Conservation (phyloP, 2,888 invertebrate genomes). For the Mythimna loreyi region DNA sequence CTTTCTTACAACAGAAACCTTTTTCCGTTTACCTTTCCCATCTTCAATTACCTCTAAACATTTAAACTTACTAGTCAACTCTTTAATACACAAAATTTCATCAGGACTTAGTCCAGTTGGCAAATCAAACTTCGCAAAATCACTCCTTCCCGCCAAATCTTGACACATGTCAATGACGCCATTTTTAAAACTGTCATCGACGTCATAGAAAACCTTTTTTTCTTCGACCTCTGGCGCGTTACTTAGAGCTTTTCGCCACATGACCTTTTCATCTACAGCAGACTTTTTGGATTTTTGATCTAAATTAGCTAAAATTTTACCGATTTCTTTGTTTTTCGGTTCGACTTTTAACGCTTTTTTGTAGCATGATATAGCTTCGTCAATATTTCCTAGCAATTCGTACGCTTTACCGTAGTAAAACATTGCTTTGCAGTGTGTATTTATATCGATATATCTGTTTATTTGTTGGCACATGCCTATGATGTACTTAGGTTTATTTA, state of each 20-base stretch:
- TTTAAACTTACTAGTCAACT: slow-evolving; percentile 73
- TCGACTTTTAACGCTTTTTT: slow-evolving; percentile 84
- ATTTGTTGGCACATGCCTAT: slow-evolving; percentile 81
- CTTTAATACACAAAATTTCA: slow-evolving; percentile 79
- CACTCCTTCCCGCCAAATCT: slow-evolving; percentile 76
- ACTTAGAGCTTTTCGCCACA: slow-evolving; percentile 83
- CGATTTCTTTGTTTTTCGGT: slow-evolving; percentile 85
- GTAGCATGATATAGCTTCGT: slow-evolving; percentile 78
- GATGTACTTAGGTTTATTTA: slow-evolving; percentile 80
- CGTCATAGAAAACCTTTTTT: slow-evolving; percentile 71
- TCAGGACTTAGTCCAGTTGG: slow-evolving; percentile 74
- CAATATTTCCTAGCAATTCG: slow-evolving; percentile 76
- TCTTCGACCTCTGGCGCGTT: slow-evolving; percentile 64
- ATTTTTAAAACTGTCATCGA: slow-evolving; percentile 80
- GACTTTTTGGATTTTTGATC: slow-evolving; percentile 74
- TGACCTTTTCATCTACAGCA: slow-evolving; percentile 70
- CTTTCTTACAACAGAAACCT: slow-evolving; percentile 77
- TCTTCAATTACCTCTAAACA: slow-evolving; percentile 75
- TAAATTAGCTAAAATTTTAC: slow-evolving; percentile 73
- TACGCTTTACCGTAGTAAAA: slow-evolving; percentile 82
- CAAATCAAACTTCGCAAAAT: slow-evolving; percentile 80
- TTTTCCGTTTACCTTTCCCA: slow-evolving; percentile 74
- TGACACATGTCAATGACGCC: slow-evolving; percentile 80
- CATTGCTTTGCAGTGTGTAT: slow-evolving; percentile 81
- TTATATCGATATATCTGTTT: slow-evolving; percentile 75